phyloP scores from a whole-genome alignment of 2,888 invertebrate genomes.

The Onthophagus sagittarius region DNA sequence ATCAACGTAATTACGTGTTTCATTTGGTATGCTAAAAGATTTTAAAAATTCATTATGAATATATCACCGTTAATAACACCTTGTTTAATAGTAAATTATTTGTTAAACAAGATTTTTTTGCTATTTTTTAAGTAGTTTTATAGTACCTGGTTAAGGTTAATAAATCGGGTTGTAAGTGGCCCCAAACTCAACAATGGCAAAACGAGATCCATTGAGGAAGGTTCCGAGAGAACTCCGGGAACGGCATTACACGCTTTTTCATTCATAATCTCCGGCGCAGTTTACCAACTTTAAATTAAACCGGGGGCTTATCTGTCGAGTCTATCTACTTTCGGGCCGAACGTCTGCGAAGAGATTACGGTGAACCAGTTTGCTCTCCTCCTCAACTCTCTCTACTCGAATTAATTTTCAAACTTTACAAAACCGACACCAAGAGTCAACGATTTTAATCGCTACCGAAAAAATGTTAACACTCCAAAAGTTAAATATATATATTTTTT shows the following conservation, averaged over 20 bases:
- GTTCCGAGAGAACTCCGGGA: conserved; percentile 11
- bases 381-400: conserved; percentile 35
- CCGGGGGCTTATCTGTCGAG: conserved; percentile 22
- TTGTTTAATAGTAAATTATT: no score
- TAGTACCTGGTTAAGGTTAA: conserved; percentile 2
- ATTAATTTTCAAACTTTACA: conserved; percentile 34
- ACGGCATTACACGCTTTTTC: conserved; percentile 25
- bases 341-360: conserved; percentile 34
- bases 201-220: conserved; percentile 19
- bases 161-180: conserved; percentile 16
- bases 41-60: neutral
- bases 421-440: neutral
- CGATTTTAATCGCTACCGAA: neutral
- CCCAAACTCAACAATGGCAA: conserved; percentile 14
- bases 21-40: neutral
- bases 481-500: neutral
- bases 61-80: neutral
- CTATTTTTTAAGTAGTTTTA: neutral
- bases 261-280: conserved; percentile 24
- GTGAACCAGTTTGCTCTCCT: conserved; percentile 39
- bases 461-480: neutral
- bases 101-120: neutral
- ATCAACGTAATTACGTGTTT: neutral
- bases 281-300: conserved; percentile 25
- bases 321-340: conserved; percentile 28